phyloP scores from a whole-genome alignment of 2,113 vertebrate species.

The Ramphastos sulfuratus region DNA sequence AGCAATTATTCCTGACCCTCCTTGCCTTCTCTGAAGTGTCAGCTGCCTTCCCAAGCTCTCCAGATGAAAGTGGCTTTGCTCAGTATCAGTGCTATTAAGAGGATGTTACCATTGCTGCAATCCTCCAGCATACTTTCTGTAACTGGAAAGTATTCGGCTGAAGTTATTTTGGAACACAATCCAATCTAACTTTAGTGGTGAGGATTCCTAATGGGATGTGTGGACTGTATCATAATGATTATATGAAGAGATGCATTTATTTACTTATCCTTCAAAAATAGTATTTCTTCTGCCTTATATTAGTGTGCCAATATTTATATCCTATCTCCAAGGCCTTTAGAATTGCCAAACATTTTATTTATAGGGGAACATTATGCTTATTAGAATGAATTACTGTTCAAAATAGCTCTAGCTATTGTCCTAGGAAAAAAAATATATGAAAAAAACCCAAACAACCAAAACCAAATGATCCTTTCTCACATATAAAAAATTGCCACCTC shows the following conservation, averaged over 20 bases:
- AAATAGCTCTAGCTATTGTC: neutral
- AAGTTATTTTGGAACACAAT: neutral
- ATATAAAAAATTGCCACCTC: neutral
- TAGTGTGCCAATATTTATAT: neutral
- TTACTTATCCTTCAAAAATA: neutral
- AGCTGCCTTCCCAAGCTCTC: neutral
- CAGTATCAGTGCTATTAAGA: neutral
- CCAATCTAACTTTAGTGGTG: neutral
- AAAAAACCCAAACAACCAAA: neutral
- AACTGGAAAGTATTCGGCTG: neutral
- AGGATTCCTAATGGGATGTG: neutral
- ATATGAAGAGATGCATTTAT: neutral
- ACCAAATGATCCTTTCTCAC: neutral
- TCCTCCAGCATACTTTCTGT: neutral
- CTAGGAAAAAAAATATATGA: neutral
- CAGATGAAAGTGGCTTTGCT: neutral
- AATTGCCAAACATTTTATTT: neutral
- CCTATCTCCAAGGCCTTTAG: neutral
- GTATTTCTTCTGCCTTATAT: neutral
- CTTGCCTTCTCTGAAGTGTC: neutral
- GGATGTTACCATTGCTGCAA: neutral
- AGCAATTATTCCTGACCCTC: neutral
- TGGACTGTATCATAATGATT: neutral
- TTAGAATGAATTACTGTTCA: neutral
- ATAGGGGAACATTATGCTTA: neutral